Conservation (phyloP, 2,113 vertebrate genomes). For the Artemisiospiza belli region DNA sequence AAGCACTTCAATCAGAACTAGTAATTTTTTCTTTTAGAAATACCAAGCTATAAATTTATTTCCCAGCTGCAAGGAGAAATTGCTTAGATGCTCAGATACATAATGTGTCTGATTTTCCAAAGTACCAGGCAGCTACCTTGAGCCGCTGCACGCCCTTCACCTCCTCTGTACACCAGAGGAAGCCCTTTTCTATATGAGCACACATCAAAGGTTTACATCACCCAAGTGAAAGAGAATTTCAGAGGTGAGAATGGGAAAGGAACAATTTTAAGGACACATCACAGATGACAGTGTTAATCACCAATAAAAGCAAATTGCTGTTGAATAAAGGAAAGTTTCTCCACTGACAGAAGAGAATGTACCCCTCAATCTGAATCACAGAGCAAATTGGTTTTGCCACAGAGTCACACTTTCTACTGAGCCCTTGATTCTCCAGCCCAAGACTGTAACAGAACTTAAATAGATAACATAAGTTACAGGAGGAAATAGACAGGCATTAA, state of each 20-base stretch:
- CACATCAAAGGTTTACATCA: neutral
- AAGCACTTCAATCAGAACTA: conserved; percentile 21
- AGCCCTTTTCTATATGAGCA: neutral
- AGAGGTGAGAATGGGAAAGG: neutral
- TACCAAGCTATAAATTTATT: conserved; percentile 32
- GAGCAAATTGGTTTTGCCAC: neutral
- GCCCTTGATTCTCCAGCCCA: neutral
- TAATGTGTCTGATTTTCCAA: neutral
- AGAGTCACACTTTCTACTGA: neutral
- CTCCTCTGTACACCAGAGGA: neutral
- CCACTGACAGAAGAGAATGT: neutral
- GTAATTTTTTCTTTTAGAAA: conserved; percentile 35
- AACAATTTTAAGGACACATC: neutral
- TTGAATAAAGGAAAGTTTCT: neutral
- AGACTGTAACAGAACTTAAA: neutral
- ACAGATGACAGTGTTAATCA: neutral
- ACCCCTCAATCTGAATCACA: neutral
- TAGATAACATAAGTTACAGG: neutral
- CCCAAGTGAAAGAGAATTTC: neutral
- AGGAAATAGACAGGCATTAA: neutral
- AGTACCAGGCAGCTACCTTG: neutral
- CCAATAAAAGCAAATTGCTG: neutral
- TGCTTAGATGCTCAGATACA: neutral
- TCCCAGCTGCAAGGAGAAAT: conserved; percentile 30
- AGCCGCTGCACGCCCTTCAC: neutral